phyloP scores from a whole-genome alignment of 2,888 invertebrate genomes.

The Corythucha ciliata region DNA sequence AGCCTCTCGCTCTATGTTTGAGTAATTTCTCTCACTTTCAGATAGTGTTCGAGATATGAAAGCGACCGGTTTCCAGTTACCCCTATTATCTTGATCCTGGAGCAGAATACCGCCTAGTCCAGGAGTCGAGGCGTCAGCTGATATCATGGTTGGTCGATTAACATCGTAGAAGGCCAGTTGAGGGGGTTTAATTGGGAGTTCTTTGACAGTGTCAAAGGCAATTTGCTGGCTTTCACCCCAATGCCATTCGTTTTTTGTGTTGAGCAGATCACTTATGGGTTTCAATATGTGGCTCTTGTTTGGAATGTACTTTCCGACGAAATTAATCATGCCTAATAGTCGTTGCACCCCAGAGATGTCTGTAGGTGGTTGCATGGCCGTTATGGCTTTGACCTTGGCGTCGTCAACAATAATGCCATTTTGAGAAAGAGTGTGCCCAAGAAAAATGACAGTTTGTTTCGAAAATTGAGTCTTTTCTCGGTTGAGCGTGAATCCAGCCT shows the following conservation, averaged over 20 bases:
- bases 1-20: conserved; percentile 9
- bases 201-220: conserved; percentile 13
- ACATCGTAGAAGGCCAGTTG: neutral
- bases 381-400: conserved; percentile 25
- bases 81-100: neutral
- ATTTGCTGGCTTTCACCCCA: conserved; percentile 12
- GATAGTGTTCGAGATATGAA: conserved; percentile 5
- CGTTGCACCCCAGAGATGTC: conserved; percentile 18
- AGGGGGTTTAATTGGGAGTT: neutral
- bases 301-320: conserved; percentile 24
- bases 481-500: conserved; percentile 30
- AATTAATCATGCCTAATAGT: conserved; percentile 20
- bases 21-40: conserved; percentile 2
- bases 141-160: neutral
- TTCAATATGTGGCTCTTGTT: conserved; percentile 16
- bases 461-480: conserved; percentile 28
- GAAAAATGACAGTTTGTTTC: conserved; percentile 30
- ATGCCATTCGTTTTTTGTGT: conserved; percentile 13
- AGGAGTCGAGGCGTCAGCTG: neutral
- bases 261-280: conserved; percentile 17
- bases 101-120: conserved; percentile 5
- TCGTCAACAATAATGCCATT: conserved; percentile 23
- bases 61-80: neutral
- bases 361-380: conserved; percentile 16
- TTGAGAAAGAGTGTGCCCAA: conserved; percentile 31